Percentiles rank a stretch among this genome's conserved stretches.
Evolutionary conservation across 2,113 vertebrate species (phyloP).

Genomic region (Catharus fuscescens): DNA sequence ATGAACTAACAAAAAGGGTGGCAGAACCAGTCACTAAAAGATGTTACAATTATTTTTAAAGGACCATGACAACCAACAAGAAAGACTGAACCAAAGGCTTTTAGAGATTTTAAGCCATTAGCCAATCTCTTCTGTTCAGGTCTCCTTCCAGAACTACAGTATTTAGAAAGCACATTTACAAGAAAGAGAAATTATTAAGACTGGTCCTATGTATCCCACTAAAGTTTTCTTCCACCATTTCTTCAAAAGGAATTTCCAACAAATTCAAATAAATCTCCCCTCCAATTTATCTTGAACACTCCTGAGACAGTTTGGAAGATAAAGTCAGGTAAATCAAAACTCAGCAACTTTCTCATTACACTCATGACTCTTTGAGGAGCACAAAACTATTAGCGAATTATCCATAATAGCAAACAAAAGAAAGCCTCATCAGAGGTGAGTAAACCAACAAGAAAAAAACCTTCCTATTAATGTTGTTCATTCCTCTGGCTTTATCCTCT

Average conservation of each 20-base stretch:
- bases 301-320: neutral
- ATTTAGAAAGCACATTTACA: neutral
- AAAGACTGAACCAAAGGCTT: neutral
- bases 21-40: neutral
- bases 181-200: neutral
- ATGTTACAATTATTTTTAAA: neutral
- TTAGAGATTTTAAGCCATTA: neutral
- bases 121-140: neutral
- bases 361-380: accelerated
- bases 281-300: neutral
- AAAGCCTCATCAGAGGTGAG: neutral
- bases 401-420: neutral
- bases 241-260: neutral
- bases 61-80: neutral
- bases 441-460: neutral
- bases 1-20: neutral
- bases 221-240: neutral
- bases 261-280: neutral
- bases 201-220: neutral
- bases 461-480: neutral
- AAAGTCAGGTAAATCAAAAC: neutral
- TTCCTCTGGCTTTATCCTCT: neutral
- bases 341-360: neutral
- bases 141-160: neutral
- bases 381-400: neutral